Conservation (phyloP, 2,888 invertebrate genomes). For the Chalcosyrphus nemorum region DNA sequence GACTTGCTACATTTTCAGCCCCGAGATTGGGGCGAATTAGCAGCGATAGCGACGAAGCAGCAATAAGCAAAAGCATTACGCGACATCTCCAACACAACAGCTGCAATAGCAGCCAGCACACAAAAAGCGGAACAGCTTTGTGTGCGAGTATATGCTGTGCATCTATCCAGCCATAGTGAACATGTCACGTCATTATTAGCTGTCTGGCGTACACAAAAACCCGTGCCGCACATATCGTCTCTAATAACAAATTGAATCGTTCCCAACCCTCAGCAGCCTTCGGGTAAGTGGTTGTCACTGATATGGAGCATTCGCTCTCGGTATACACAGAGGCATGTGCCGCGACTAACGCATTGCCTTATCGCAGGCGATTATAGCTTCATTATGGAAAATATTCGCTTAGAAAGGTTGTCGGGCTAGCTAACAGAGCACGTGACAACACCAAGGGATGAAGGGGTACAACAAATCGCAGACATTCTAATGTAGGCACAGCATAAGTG, state of each 20-base stretch:
- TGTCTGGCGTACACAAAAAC: slow-evolving; percentile 63
- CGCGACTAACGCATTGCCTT: slow-evolving; percentile 64
- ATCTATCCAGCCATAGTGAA: slow-evolving; percentile 41
- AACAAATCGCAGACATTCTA: slow-evolving; percentile 14
- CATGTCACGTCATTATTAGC: slow-evolving; percentile 71
- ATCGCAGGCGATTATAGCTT: slow-evolving; percentile 69
- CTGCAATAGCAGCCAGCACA: slow-evolving; percentile 41
- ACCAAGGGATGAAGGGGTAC: slow-evolving; percentile 49
- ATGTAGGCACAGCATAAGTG: slow-evolving; percentile 33
- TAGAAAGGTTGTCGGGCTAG: slow-evolving; percentile 55
- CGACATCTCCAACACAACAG: slow-evolving; percentile 63
- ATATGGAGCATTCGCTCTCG: slow-evolving; percentile 62
- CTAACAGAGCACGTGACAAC: slow-evolving; percentile 64
- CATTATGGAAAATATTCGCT: slow-evolving; percentile 64
- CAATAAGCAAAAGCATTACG: slow-evolving; percentile 70
- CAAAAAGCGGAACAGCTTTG: slow-evolving; percentile 30
- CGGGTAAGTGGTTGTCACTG: slow-evolving; percentile 70
- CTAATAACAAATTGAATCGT: slow-evolving; percentile 72
- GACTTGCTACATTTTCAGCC: slow-evolving; percentile 67
- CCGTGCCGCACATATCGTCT: slow-evolving; percentile 59
- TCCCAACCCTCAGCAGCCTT: slow-evolving; percentile 55
- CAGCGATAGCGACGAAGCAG: slow-evolving; percentile 57
- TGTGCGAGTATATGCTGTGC: slow-evolving; percentile 3
- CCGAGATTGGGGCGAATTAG: slow-evolving; percentile 64
- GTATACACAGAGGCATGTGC: slow-evolving; percentile 66